A percentile compares a stretch with the other conserved stretches of the same genome.
phyloP scores from a whole-genome alignment of 1,140 invertebrate species.

The Drosophila repletoides region DNA sequence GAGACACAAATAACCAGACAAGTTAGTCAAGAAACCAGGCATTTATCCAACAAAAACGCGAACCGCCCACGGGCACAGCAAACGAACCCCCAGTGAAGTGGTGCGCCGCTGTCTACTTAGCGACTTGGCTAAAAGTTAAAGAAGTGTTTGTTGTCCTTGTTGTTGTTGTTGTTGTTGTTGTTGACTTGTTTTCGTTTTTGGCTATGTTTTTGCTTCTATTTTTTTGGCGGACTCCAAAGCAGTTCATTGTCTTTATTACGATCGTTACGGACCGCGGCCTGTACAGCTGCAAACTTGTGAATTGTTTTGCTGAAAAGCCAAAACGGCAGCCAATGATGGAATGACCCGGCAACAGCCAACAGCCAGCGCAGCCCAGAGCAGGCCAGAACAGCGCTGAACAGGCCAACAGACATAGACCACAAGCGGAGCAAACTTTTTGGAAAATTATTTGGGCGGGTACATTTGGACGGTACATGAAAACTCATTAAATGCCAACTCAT shows the following conservation, averaged over 20 bases:
- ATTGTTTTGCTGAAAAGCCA: slow-evolving; percentile 67
- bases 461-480: slow-evolving; percentile 43
- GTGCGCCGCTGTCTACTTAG: slow-evolving; percentile 33
- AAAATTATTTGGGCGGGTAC: slow-evolving; percentile 6
- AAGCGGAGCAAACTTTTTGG: slow-evolving; percentile 7
- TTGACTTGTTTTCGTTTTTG: too few species aligned
- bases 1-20: slow-evolving; percentile 33
- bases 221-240: slow-evolving; percentile 38
- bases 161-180: slow-evolving; percentile 5
- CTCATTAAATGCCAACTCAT: slow-evolving; percentile 67
- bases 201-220: slow-evolving; percentile 13
- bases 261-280: slow-evolving; percentile 50
- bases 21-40: slow-evolving; percentile 16
- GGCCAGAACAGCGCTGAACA: not conserved
- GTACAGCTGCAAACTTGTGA: slow-evolving; percentile 64
- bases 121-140: slow-evolving; percentile 24
- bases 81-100: slow-evolving; percentile 15
- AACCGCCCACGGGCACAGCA: slow-evolving; percentile 15
- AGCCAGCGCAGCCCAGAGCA: not conserved
- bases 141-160: slow-evolving; percentile 1
- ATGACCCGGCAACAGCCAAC: slow-evolving; percentile 28
- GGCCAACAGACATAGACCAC: not conserved
- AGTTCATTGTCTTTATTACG: slow-evolving; percentile 72
- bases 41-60: slow-evolving; percentile 1
- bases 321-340: slow-evolving; percentile 60